Conservation (phyloP, 2,888 invertebrate species). For the Pardosa pseudoannulata region DNA sequence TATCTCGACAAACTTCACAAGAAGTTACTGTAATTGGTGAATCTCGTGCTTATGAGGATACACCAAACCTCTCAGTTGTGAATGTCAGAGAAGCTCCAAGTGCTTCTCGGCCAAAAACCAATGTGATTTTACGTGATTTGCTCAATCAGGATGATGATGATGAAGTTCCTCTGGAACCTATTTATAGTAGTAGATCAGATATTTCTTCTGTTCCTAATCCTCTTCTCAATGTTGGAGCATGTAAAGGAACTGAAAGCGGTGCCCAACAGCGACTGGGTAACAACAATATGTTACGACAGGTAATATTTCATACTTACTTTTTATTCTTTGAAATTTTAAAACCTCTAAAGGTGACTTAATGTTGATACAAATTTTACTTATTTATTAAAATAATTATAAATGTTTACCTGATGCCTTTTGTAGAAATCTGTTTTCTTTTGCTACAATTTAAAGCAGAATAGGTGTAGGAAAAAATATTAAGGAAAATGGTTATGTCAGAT, state of each 20-base stretch:
- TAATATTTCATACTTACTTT: too few species aligned
- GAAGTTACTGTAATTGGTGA: constrained; percentile 47
- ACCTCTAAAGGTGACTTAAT: too few species aligned
- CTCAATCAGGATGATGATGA: constrained; percentile 83
- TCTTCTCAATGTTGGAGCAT: constrained; percentile 33
- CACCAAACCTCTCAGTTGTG: background rate
- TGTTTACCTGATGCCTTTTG: too few species aligned
- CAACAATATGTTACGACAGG: constrained; percentile 80
- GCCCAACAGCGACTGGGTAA: constrained; percentile 45
- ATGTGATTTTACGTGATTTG: constrained; percentile 79
- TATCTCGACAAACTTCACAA: constrained; percentile 25
- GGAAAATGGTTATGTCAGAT: too few species aligned
- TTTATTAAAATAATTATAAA: too few species aligned
- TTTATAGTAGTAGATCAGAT: background rate
- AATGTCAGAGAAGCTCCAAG: constrained; percentile 19
- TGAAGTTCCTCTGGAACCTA: constrained; percentile 76
- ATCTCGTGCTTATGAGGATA: constrained; percentile 29
- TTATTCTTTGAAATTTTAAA: too few species aligned
- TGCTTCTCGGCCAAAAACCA: constrained; percentile 76
- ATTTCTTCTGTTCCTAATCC: constrained; percentile 49
- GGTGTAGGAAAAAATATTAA: too few species aligned
- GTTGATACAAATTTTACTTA: too few species aligned
- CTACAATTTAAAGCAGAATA: too few species aligned
- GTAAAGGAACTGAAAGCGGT: constrained; percentile 48
- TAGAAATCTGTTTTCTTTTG: too few species aligned